phyloP scores from a whole-genome alignment of 2,797 vertebrate species.

The Brachyalestes nurse region DNA sequence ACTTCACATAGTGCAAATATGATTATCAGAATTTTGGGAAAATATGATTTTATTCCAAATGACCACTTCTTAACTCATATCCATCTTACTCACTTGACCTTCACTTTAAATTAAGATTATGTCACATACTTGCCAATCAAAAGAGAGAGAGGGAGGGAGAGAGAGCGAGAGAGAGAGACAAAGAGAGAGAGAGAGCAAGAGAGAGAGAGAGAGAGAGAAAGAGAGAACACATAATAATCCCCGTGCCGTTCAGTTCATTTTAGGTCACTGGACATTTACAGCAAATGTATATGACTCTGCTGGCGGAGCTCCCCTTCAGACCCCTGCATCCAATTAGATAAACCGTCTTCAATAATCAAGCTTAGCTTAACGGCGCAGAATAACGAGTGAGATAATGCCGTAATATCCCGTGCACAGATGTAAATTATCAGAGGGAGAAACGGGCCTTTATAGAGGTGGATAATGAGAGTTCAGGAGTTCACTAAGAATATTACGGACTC shows the following conservation, averaged over 20 bases:
- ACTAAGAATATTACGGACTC: conserved; percentile 65
- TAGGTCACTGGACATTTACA: conserved; percentile 41
- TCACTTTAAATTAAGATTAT: not conserved
- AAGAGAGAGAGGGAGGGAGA: too few species aligned
- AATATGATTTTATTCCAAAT: too few species aligned
- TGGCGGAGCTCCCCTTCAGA: conserved; percentile 58
- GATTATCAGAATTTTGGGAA: too few species aligned
- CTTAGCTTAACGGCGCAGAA: conserved; percentile 65
- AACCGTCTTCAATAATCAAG: conserved; percentile 67
- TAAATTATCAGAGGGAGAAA: conserved; percentile 71
- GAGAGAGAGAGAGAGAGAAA: not conserved
- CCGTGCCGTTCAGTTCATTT: conserved; percentile 41
- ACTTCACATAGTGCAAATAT: too few species aligned
- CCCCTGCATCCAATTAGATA: conserved; percentile 73
- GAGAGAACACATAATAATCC: conserved; percentile 44
- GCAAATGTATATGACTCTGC: conserved; percentile 58
- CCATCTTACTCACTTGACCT: not conserved
- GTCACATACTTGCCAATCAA: not conserved
- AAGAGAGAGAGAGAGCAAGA: not conserved
- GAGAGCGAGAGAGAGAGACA: too few species aligned
- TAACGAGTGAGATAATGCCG: conserved; percentile 71
- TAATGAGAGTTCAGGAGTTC: conserved; percentile 80
- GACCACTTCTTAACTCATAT: not conserved
- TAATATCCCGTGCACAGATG: conserved; percentile 70
- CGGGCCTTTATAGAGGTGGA: conserved; percentile 62